Evolutionary conservation across 2,113 vertebrate genomes (phyloP).

Genomic region (Catharus minimus): DNA sequence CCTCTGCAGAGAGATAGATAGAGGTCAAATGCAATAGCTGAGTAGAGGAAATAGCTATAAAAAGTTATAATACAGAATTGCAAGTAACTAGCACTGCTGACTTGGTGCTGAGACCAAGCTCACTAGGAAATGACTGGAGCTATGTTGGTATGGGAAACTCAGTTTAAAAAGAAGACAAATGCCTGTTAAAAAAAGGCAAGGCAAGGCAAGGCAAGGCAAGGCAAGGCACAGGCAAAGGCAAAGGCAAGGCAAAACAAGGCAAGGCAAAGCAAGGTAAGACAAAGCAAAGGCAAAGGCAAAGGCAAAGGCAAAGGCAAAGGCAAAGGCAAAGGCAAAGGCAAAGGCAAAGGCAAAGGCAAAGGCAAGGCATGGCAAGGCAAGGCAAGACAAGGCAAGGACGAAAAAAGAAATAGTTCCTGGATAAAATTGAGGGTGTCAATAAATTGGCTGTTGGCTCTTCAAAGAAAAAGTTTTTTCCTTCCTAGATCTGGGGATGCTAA

Average conservation of each 20-base stretch:
- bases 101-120: not conserved
- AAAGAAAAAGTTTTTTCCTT: not conserved
- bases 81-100: not conserved
- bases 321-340: no score
- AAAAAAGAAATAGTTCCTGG: not conserved
- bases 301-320: no score
- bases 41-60: not conserved
- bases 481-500: not conserved
- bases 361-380: no score
- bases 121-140: not conserved
- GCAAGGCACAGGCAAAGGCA: no score
- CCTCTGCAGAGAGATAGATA: constrained; percentile 41
- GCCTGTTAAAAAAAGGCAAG: not conserved
- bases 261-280: no score
- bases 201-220: no score
- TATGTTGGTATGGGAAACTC: not conserved
- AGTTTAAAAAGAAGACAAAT: not conserved
- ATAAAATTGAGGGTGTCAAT: not conserved
- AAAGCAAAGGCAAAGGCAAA: no score
- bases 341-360: no score
- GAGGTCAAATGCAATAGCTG: constrained; percentile 23
- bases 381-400: no score
- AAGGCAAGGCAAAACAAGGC: no score
- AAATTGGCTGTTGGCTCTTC: not conserved
- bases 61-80: constrained; percentile 2